phyloP scores from a whole-genome alignment of 1,140 invertebrate species.

The Whitmania pigra region DNA sequence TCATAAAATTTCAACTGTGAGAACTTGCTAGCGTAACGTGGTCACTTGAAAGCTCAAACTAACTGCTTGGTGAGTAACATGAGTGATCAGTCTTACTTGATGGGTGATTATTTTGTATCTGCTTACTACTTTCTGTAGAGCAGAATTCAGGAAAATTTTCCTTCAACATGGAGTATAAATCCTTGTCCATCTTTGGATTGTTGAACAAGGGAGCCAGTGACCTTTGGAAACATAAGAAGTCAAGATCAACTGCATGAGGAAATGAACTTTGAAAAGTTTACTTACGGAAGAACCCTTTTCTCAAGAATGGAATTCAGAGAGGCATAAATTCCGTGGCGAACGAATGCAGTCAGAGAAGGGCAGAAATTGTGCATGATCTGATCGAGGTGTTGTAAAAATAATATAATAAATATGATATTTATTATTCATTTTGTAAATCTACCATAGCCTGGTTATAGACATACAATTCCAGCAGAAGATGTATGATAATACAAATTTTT shows the following conservation, averaged over 20 bases:
- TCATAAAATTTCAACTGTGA: background rate
- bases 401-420: too few species aligned
- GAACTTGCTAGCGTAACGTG: too few species aligned
- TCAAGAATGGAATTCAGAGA: constrained; percentile 84
- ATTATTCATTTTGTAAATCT: too few species aligned
- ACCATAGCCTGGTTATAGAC: too few species aligned
- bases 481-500: too few species aligned
- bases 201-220: constrained; percentile 81
- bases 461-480: too few species aligned
- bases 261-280: constrained; percentile 15
- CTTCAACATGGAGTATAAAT: constrained; percentile 67
- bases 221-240: constrained; percentile 25
- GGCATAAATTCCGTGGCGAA: constrained; percentile 74
- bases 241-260: background rate
- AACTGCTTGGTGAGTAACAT: too few species aligned
- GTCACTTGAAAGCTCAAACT: too few species aligned
- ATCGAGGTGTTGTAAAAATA: background rate
- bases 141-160: constrained; percentile 87
- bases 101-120: constrained; percentile 14
- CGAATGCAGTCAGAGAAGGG: constrained; percentile 66
- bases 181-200: constrained; percentile 77
- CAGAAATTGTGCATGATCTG: constrained; percentile 87
- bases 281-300: constrained; percentile 68
- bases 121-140: constrained; percentile 33
- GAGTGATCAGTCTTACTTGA: constrained; percentile 1